Evolutionary conservation across 1,140 invertebrate genomes (phyloP), one percentile per base, ranked within the genome.

Genomic region (Phocides pigmalion): DNA sequence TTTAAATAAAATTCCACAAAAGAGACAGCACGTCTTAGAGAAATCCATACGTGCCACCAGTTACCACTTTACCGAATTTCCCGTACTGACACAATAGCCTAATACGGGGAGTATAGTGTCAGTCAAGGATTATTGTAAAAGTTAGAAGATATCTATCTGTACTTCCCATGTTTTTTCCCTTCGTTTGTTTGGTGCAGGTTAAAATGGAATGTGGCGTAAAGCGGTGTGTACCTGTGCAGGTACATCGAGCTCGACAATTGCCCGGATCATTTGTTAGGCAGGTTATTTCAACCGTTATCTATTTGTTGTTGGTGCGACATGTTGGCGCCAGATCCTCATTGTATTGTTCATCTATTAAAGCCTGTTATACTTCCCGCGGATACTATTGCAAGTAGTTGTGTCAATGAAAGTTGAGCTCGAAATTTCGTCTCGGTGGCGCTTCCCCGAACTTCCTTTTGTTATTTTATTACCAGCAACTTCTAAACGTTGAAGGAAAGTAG

Each of bases 281-380:
- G 72, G 70, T 80, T 77, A 70, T 42, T 61, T 39, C 59, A 56
- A 79, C 84, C 80, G 84, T 86, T 88, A 87, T 80, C 68, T 46
- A 66, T 53, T 82, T 81, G 79, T 84, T 74, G 73, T 74, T 37
- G 62, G 56, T 67, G 70, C 86, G 85, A 79, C 84, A 42, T 64
- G 68, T 71, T 83, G 86, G 85, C 87, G 85, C 87, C 85, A 82
- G 74, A 79, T 67, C 73, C 73, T 73, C 66, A 20, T 28, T 64
- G 74, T 63, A 81, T 85, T 87, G 84, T 87, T 50, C 76, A 28
- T 44, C 25, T 44, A 25, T 28, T 46, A 17, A 16, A n/a, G 39
- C 20, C 46, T 50, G 6, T 16, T 39, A 14, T 35, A 35, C 25
- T 32, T 35, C 15, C 25, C 47, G 46, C 28, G 47, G 15, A 35